These are phyloP conservation scores for Actinemys pallida DNA, from an alignment of 2,113 vertebrate species.

Conservation along the genomic window DNA sequence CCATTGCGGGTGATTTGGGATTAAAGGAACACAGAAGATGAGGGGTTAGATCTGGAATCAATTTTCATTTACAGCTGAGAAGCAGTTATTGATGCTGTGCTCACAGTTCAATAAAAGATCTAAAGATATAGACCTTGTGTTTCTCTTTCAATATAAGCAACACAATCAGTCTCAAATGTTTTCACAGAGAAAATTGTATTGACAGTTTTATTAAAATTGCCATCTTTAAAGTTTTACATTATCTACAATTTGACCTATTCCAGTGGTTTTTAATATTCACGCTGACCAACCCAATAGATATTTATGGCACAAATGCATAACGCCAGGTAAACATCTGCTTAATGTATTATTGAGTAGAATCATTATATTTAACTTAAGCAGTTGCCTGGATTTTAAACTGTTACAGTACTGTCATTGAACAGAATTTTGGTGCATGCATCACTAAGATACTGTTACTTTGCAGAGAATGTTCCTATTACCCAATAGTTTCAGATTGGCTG, in stretches of 20 bases:
- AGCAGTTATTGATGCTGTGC: conserved; percentile 81
- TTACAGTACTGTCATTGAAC: background rate
- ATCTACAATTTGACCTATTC: conserved; percentile 68
- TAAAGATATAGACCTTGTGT: conserved; percentile 76
- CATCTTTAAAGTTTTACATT: conserved; percentile 80
- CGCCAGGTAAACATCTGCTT: conserved; percentile 57
- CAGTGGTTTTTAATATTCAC: conserved; percentile 68
- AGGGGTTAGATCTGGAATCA: conserved; percentile 81
- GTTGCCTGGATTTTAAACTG: background rate
- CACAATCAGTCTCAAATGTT: conserved; percentile 81
- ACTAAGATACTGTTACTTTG: background rate
- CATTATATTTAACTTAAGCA: conserved; percentile 12
- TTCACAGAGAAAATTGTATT: conserved; percentile 80
- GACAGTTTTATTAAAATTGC: conserved; percentile 82
- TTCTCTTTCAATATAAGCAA: conserved; percentile 79
- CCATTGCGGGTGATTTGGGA: conserved; percentile 59
- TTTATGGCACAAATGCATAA: conserved; percentile 59
- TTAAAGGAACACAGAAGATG: conserved; percentile 75
- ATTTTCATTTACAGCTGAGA: conserved; percentile 84
- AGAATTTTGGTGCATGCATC: background rate
- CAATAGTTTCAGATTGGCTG: background rate
- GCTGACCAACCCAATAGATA: conserved; percentile 63
- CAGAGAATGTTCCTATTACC: background rate
- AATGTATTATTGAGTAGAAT: conserved; percentile 45
- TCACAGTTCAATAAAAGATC: conserved; percentile 82